A percentile compares a stretch with the other conserved stretches of the same genome.
Conservation (phyloP, 2,113 vertebrate genomes). For the Brienomyrus longianalis region DNA sequence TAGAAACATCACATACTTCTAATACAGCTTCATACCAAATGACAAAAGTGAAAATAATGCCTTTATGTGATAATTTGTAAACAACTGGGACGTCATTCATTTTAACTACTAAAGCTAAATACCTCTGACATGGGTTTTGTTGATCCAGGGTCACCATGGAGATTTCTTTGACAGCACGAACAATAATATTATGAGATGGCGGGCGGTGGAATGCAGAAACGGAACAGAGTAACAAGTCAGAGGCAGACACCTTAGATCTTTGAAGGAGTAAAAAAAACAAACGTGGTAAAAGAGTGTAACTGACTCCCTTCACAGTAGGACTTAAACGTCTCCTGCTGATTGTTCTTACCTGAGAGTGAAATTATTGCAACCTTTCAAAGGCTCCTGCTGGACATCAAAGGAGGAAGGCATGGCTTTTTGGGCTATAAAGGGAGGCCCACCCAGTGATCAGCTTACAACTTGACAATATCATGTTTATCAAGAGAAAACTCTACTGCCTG, state of each 20-base stretch:
- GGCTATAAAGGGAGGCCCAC: not conserved
- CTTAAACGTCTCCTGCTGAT: not conserved
- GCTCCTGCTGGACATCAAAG: not conserved
- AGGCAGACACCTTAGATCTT: not conserved
- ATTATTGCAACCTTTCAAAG: not conserved
- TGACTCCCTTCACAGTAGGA: not conserved
- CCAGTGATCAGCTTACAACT: not conserved
- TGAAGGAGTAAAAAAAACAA: not conserved
- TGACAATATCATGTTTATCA: not conserved
- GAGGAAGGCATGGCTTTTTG: not conserved
- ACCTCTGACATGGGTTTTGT: not conserved
- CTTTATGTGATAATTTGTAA: not conserved
- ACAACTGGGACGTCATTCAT: not conserved
- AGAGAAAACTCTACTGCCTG: not conserved
- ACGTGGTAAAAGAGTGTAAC: not conserved
- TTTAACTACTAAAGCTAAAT: not conserved
- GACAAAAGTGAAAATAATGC: not conserved
- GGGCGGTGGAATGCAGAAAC: not conserved
- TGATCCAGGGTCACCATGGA: not conserved
- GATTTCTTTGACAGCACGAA: not conserved
- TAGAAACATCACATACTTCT: not conserved
- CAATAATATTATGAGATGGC: not conserved
- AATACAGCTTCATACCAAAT: not conserved
- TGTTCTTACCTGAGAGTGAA: not conserved
- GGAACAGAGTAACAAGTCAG: not conserved